Base-by-base conservation (phyloP, 2,888 invertebrate genomes). In the Drosophila acutilabella region DNA sequence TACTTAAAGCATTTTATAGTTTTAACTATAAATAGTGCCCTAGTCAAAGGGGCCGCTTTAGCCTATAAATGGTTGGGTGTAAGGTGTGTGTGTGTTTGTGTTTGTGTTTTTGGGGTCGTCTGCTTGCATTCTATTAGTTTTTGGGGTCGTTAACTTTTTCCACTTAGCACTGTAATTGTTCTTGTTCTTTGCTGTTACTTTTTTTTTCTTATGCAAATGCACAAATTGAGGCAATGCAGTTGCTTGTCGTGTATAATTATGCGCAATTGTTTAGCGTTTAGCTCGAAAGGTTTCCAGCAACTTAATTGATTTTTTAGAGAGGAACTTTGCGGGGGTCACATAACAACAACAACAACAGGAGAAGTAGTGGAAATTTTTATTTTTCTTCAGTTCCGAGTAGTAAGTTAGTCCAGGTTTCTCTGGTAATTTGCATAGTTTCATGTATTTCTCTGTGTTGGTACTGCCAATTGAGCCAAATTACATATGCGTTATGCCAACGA, bases 241-340 rank as follows among this genome's bases (percentile, higher is more conserved):
- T 52, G 65, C 30, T 42, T 13, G 36, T 36, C 11, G 36, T 13
- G 67, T 65, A 60, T 89, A 85, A 86, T 86, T 86, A 86, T 86
- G 86, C 89, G 86, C 89, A 89, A 89, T 86, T 89, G 89, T 80
- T 89, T 86, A 83, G 83, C 74, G 80, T 82, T 88, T 78, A 89
- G 87, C 84, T 86, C 62, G 45, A 67, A 78, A 74, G 76, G 73
- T 85, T 85, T 86, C 72, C 71, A 57, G 70, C 60, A 68, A 78
- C 82, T 82, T 86, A 86, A 86, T 86, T 86, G 86, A 86, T 86
- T 89, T 89, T 85, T 81, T 78, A 30, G 30, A 30, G 30, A 30
- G 30, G 30, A 30, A 8, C 8, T 30, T 30, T 30, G 30, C 30
- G 30, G 42, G 71, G 65, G 71, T 56, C 60, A 61, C 38, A 61